A percentile compares a stretch with the other conserved stretches of the same genome.
These are phyloP conservation scores for Laothoe populi DNA, from an alignment of 2,888 invertebrate genomes.

Conservation along the genomic window DNA sequence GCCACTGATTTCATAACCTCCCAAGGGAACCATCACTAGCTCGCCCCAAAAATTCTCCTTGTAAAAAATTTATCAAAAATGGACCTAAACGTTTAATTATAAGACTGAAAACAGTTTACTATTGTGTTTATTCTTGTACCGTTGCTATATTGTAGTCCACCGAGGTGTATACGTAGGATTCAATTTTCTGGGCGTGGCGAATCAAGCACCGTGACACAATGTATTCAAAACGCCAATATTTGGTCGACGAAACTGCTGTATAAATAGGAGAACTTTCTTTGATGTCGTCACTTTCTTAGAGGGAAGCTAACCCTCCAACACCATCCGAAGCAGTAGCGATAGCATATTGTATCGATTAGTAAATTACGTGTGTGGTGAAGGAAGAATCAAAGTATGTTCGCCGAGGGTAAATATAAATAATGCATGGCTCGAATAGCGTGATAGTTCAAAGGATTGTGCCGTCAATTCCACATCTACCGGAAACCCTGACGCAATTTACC, in stretches of 20 bases:
- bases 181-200: conserved; percentile 84
- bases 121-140: conserved; percentile 48
- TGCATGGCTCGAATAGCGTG: conserved; percentile 86
- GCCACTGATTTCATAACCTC: conserved; percentile 88
- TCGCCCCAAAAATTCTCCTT: conserved; percentile 72
- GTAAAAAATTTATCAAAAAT: conserved; percentile 41
- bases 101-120: conserved; percentile 46
- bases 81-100: conserved; percentile 42
- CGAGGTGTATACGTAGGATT: conserved; percentile 79
- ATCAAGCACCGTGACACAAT: conserved; percentile 83
- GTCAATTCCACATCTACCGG: conserved; percentile 61
- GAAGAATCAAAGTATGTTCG: conserved; percentile 83
- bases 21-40: conserved; percentile 82
- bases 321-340: conserved; percentile 48
- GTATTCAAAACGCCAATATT: conserved; percentile 83
- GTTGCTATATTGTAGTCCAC: conserved; percentile 60
- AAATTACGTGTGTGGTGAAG: conserved; percentile 72
- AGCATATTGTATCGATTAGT: conserved; percentile 68
- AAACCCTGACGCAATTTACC: conserved; percentile 61
- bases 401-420: conserved; percentile 84
- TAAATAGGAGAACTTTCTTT: conserved; percentile 75
- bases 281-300: conserved; percentile 63
- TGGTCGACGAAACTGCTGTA: conserved; percentile 74
- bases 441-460: conserved; percentile 81
- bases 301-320: conserved; percentile 54